Conservation (phyloP, 2,888 invertebrate species). For the Spilarctia lutea region DNA sequence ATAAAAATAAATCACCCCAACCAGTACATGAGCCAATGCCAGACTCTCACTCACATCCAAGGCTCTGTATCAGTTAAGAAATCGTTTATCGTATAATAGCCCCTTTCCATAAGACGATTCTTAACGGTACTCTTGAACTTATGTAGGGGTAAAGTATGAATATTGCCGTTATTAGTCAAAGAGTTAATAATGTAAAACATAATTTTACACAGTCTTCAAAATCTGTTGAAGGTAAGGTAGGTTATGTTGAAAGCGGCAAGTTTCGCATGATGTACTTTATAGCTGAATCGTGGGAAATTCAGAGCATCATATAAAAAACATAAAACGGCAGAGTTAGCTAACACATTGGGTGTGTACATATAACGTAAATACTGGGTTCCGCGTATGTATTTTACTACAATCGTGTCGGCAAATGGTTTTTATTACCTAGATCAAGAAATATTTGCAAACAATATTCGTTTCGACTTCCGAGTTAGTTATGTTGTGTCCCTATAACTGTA, state of each 20-base stretch:
- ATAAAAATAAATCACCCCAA: too few relatives aligned
- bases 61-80: too few relatives aligned
- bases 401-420: conserved; percentile 1
- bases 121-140: too few relatives aligned
- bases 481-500: neutral
- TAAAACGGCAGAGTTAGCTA: conserved; percentile 31
- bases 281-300: conserved; percentile 32
- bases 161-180: neutral
- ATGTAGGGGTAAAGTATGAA: too few relatives aligned
- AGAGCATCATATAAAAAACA: conserved; percentile 41
- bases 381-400: conserved; percentile 13
- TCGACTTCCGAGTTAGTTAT: conserved; percentile 3
- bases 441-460: neutral
- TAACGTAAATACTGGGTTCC: conserved; percentile 23
- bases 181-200: neutral
- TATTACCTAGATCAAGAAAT: conserved; percentile 3
- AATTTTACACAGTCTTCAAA: neutral
- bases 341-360: conserved; percentile 30
- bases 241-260: conserved; percentile 30
- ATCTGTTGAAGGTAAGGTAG: neutral
- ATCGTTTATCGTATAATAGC: too few relatives aligned
- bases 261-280: conserved; percentile 43
- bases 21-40: too few relatives aligned
- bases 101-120: too few relatives aligned
- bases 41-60: too few relatives aligned